A percentile compares a stretch with the other conserved stretches of the same genome.
Conservation (phyloP, 1,140 invertebrate species). For the Steinernema khuongi region DNA sequence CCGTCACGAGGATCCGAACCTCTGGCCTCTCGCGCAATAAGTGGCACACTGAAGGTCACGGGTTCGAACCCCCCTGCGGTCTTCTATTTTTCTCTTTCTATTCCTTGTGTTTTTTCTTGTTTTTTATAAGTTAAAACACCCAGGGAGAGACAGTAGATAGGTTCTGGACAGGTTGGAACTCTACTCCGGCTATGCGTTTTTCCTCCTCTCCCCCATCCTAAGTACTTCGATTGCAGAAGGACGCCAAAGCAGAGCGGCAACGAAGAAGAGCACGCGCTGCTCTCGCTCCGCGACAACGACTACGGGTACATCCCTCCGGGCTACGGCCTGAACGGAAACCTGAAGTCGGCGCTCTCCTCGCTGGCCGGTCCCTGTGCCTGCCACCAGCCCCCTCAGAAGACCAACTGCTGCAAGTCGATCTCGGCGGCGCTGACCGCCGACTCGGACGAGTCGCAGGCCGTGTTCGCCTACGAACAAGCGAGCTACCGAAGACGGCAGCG, state of each 20-base stretch:
- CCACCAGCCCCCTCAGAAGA: slow-evolving; percentile 18
- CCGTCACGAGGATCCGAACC: not conserved
- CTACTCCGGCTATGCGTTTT: not conserved
- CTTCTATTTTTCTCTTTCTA: too few species aligned
- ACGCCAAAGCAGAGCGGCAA: not conserved
- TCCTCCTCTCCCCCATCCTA: slow-evolving; percentile 24
- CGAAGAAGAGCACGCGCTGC: slow-evolving; percentile 36
- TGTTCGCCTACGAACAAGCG: slow-evolving; percentile 39
- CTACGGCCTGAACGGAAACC: slow-evolving; percentile 46
- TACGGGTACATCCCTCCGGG: slow-evolving; percentile 58
- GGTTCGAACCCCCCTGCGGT: too few species aligned
- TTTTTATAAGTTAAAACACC: too few species aligned
- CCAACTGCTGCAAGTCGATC: slow-evolving; percentile 2
- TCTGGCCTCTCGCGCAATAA: too few species aligned
- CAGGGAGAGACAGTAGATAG: too few species aligned
- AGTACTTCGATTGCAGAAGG: not conserved
- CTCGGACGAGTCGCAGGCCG: slow-evolving; percentile 28
- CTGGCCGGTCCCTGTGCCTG: slow-evolving; percentile 43
- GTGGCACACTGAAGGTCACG: too few species aligned
- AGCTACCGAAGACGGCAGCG: slow-evolving; percentile 39
- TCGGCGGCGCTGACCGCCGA: slow-evolving; percentile 21
- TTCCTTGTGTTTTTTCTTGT: too few species aligned
- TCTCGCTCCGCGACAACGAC: slow-evolving; percentile 45
- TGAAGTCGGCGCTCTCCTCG: slow-evolving; percentile 35
- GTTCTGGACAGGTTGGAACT: not conserved